A percentile compares a stretch with the other conserved stretches of the same genome.
These are phyloP conservation scores for Trachemys scripta DNA, from an alignment of 2,113 vertebrate genomes.

Conservation along the genomic window DNA sequence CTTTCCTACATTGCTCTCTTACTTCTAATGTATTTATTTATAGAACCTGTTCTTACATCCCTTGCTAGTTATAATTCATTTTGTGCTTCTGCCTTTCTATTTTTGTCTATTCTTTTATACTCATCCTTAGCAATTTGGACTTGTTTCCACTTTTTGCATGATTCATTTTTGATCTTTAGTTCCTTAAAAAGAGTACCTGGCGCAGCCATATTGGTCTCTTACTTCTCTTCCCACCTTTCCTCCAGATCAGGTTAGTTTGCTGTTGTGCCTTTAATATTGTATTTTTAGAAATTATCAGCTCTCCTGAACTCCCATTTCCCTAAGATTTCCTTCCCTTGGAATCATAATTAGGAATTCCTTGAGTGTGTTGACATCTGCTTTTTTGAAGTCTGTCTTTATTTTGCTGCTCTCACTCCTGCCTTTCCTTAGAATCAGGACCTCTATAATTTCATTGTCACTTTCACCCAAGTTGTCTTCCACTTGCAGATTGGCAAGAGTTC, in stretches of 20 bases:
- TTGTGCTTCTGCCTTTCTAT: background rate
- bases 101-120: background rate
- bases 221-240: background rate
- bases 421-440: background rate
- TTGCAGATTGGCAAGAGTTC: background rate
- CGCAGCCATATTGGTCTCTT: background rate
- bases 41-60: background rate
- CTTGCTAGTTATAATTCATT: background rate
- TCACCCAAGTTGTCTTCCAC: background rate
- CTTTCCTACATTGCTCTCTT: background rate
- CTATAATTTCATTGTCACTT: background rate
- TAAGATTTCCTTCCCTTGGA: background rate
- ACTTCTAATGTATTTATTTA: background rate
- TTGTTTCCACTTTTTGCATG: background rate
- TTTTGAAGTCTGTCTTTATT: background rate
- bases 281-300: background rate
- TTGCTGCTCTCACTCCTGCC: background rate
- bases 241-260: background rate
- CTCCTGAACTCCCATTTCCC: background rate
- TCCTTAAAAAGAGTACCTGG: background rate
- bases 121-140: background rate
- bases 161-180: background rate
- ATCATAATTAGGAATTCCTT: background rate
- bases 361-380: background rate
- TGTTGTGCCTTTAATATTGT: background rate